Evolutionary conservation across 2,113 vertebrate genomes (phyloP), one percentile per base, ranked within the genome.

Genomic region (Tragelaphus scriptus): DNA sequence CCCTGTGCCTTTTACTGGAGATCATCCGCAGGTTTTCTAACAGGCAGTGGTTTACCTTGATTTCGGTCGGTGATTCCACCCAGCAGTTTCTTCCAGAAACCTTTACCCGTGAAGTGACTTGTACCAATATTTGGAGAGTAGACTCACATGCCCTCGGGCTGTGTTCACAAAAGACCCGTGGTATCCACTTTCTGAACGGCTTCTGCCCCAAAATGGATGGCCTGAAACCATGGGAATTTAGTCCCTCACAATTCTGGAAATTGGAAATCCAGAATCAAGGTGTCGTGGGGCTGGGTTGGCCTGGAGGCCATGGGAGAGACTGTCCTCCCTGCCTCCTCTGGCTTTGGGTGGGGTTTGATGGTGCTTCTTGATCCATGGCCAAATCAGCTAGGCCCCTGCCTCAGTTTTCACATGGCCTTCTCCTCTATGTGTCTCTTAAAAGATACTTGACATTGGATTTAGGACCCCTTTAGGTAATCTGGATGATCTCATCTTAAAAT

Each of bases 101-200:
- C 68, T 71, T 40, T 40, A 40, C n/a, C 11, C 0, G 0, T 40
- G 5, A 40, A 13, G n/a, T 0, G 2, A 71, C n/a, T 71, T 71
- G 68, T 71, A 23, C n/a, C n/a, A 40, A 25, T 75, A 87, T 61
- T 63, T 40, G 44, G 12, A 71, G 86, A 81, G 63, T 10, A 7
- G 80, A 32, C 10, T 6, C 7, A 6, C 21, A 23, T 26, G 21
- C 85, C 36, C 15, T 2, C 16, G 11, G 11, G 1, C 13, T 55
- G 68, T 53, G 40, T 49, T 88, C 61, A 53, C 2, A 15, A 30
- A 28, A 77, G 40, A n/a, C 58, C 44, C 23, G 75, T 88, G 11
- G 15, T 49, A 53, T 59, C 79, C 6, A 2, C 40, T 90, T 82
- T 63, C 61, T 90, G 47, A 92, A 81, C 1, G 53, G 47, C 25